Evolutionary conservation across 2,888 invertebrate genomes (phyloP).

Genomic region (Mechanitis mazaeus): DNA sequence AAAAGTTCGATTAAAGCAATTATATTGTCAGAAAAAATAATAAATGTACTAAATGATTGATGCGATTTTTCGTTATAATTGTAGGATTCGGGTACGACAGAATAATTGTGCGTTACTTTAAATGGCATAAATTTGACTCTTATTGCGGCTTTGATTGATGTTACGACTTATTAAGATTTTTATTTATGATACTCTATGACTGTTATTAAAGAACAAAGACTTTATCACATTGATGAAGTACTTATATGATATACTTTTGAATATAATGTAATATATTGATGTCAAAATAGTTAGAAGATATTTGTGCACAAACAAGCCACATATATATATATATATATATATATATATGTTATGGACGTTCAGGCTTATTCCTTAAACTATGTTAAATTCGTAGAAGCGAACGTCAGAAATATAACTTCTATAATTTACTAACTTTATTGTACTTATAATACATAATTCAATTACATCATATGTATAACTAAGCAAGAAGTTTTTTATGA

Average conservation of each 20-base stretch:
- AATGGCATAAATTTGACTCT: conserved; percentile 50
- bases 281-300: too few relatives aligned
- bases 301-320: too few relatives aligned
- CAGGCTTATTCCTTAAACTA: conserved; percentile 18
- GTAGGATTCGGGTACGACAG: conserved; percentile 47
- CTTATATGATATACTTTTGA: too few relatives aligned
- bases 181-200: conserved; percentile 15
- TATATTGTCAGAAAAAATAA: conserved; percentile 28
- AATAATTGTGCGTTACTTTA: conserved; percentile 48
- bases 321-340: too few relatives aligned
- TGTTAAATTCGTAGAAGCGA: conserved; percentile 32
- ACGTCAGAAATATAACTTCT: conserved; percentile 51
- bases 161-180: conserved; percentile 59
- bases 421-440: conserved; percentile 39
- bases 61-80: conserved; percentile 61
- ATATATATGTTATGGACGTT: neutral
- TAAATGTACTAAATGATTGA: conserved; percentile 49
- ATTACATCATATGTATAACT: neutral
- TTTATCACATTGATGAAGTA: too few relatives aligned
- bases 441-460: conserved; percentile 4
- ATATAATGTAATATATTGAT: too few relatives aligned
- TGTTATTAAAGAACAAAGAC: too few relatives aligned
- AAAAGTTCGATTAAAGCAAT: conserved; percentile 20
- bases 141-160: conserved; percentile 58
- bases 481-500: too few relatives aligned